phyloP scores from a whole-genome alignment of 2,888 invertebrate species.

The Harpagoxenus sublaevis region DNA sequence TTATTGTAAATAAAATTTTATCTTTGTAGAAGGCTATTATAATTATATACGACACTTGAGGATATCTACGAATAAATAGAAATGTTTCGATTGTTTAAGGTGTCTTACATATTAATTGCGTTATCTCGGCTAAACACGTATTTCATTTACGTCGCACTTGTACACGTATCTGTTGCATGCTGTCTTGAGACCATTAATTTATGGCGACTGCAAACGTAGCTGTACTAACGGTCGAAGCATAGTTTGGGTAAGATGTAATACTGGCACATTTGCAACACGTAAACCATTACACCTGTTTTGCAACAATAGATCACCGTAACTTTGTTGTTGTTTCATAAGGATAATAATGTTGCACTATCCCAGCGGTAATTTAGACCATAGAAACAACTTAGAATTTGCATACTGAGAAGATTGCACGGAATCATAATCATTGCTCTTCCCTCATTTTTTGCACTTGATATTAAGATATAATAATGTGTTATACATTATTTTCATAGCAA shows the following conservation, averaged over 20 bases:
- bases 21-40: neutral
- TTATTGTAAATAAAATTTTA: neutral
- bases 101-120: slow-evolving; percentile 32
- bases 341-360: slow-evolving; percentile 23
- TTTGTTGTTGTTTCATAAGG: slow-evolving; percentile 41
- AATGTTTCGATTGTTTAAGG: neutral
- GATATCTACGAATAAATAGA: neutral
- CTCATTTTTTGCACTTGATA: neutral
- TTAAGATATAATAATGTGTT: neutral
- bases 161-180: slow-evolving; percentile 45
- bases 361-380: neutral
- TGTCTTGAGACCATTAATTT: slow-evolving; percentile 45
- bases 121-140: slow-evolving; percentile 32
- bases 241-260: slow-evolving; percentile 37
- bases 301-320: slow-evolving; percentile 28
- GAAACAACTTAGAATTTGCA: slow-evolving; percentile 15
- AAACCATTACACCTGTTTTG: slow-evolving; percentile 46
- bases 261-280: slow-evolving; percentile 39
- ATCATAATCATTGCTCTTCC: neutral
- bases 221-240: slow-evolving; percentile 45
- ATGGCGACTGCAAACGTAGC: slow-evolving; percentile 32
- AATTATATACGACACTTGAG: neutral
- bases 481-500: neutral
- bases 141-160: slow-evolving; percentile 36
- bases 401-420: neutral